phyloP scores from a whole-genome alignment of 2,888 invertebrate species.

The Ichneumoninae sp. region DNA sequence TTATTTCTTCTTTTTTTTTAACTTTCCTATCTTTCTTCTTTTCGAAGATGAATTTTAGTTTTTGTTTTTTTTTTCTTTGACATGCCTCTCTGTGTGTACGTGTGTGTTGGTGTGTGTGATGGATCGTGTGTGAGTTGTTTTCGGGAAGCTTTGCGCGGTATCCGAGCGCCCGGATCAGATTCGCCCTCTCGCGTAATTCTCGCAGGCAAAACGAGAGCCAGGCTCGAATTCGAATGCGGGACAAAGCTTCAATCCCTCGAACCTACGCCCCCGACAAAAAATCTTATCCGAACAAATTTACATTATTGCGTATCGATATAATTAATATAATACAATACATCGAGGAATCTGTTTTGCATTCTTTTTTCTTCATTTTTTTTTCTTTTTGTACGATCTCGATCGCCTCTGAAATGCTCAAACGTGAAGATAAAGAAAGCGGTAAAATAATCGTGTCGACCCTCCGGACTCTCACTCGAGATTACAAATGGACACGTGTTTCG shows the following conservation, averaged over 20 bases:
- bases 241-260: constrained; percentile 1
- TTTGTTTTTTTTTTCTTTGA: constrained; percentile 48
- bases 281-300: constrained; percentile 29
- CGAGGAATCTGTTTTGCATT: constrained; percentile 28
- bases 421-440: constrained; percentile 2
- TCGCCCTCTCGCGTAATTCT: not conserved
- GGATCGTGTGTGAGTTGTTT: not conserved
- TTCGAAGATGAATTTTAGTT: constrained; percentile 42
- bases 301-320: constrained; percentile 52
- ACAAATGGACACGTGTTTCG: constrained; percentile 45
- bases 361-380: constrained; percentile 10
- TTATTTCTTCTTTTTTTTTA: constrained; percentile 48
- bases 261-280: constrained; percentile 4
- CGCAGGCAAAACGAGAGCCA: not conserved
- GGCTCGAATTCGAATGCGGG: not conserved
- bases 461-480: constrained; percentile 45
- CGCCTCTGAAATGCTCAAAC: constrained; percentile 18
- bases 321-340: constrained; percentile 55
- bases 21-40: constrained; percentile 46
- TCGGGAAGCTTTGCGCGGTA: constrained; percentile 8
- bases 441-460: constrained; percentile 17
- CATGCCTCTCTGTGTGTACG: constrained; percentile 47
- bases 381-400: constrained; percentile 9
- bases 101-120: constrained; percentile 3
- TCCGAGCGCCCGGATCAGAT: not conserved